A percentile compares a stretch with the other conserved stretches of the same genome.
Conservation (phyloP, 1,140 invertebrate species). For the Diabrotica undecimpunctata region DNA sequence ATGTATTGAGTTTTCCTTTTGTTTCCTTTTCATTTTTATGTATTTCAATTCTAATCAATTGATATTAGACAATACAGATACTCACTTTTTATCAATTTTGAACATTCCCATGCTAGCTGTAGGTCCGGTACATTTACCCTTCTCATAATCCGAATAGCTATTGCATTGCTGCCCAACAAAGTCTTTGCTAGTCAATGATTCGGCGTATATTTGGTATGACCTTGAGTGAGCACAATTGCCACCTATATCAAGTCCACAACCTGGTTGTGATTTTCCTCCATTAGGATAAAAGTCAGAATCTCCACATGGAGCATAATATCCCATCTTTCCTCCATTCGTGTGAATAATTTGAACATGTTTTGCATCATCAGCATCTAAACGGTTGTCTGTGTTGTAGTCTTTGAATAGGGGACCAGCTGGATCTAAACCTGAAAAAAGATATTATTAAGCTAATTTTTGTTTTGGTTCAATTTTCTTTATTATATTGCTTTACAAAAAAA, state of each 20-base stretch:
- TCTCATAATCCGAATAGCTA: conserved; percentile 54
- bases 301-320: conserved; percentile 58
- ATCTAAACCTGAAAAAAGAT: conserved; percentile 49
- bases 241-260: conserved; percentile 55
- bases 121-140: conserved; percentile 51
- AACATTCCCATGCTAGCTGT: conserved; percentile 27
- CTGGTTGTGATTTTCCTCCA: conserved; percentile 63
- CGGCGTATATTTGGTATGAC: conserved; percentile 54
- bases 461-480: too few relatives aligned
- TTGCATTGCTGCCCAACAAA: conserved; percentile 54
- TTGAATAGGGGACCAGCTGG: conserved; percentile 56
- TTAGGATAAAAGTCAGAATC: conserved; percentile 72
- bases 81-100: conserved; percentile 5
- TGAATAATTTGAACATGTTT: conserved; percentile 63
- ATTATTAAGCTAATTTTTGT: not conserved
- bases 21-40: too few relatives aligned
- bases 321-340: conserved; percentile 58
- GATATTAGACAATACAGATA: too few relatives aligned
- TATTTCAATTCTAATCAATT: too few relatives aligned
- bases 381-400: conserved; percentile 46
- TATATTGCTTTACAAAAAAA: conserved; percentile 19
- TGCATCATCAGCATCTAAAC: conserved; percentile 60
- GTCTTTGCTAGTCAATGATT: conserved; percentile 14
- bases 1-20: too few relatives aligned
- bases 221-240: conserved; percentile 54